Evolutionary conservation across 2,797 vertebrate genomes (phyloP), one percentile per base, ranked within the genome.

Genomic region (Hyperoplus immaculatus): DNA sequence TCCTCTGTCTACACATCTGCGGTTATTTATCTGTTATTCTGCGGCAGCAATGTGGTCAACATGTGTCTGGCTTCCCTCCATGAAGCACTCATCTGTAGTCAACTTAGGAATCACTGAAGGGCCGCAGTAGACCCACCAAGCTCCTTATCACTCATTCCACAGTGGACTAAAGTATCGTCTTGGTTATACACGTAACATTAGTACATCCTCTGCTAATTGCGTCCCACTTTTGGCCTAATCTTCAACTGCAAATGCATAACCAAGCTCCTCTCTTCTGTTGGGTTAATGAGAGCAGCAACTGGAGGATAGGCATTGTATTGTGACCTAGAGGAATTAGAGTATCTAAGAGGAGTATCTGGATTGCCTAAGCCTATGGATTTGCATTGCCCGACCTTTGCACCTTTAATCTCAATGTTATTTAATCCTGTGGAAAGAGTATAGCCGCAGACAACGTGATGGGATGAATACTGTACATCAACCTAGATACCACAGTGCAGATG

Each of bases 1-100:
- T 85, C 81, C 83, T 75, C 84, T 72, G 82, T 89, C 79, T 70
- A 79, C 87, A 93, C 93, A 94, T 94, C 90, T 95, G 94, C 72
- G 88, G 84, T 91, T 92, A 90, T 93, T 94, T 93, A 93, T 94
- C 89, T 93, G 89, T 92, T 93, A 85, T 92, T 86, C 86, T 86
- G 82, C 55, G 54, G 83, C 81, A 72, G 87, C 85, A 93, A 94
- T 94, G 90, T 94, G 93, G 89, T 92, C 91, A 90, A 84, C 93
- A 95, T 94, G 90, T 95, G 93, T 93, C 88, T 94, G 93, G 90
- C 89, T 81, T 61, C 62, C 58, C 72, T 93, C 87, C 92, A 92
- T 58, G 16, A 78, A 15, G 69, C 66, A 59, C 87, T 91, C 88
- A 90, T 92, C 87, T 90, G 87, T 69, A 90, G 87, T 90, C 89